A percentile compares a stretch with the other conserved stretches of the same genome.
Conservation (phyloP, 2,888 invertebrate species). For the Drosophila sordidula region DNA sequence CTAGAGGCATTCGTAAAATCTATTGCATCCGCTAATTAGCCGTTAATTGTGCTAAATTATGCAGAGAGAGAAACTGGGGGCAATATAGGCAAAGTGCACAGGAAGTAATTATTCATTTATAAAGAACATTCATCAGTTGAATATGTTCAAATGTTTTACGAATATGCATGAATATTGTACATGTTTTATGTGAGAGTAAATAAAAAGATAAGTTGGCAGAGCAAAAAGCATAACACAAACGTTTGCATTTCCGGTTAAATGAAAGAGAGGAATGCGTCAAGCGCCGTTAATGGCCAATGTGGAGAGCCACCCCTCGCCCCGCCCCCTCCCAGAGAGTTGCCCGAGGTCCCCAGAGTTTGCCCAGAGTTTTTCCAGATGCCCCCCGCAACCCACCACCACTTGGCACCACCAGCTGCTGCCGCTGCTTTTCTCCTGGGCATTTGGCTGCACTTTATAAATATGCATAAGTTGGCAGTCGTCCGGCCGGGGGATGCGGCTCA, state of each 20-base stretch:
- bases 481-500: conserved; percentile 35
- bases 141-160: conserved; percentile 38
- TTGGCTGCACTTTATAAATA: conserved; percentile 68
- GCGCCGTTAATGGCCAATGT: conserved; percentile 55
- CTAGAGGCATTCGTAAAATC: conserved; percentile 26
- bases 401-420: background rate
- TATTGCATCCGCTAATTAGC: conserved; percentile 54
- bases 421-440: conserved; percentile 26
- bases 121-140: conserved; percentile 45
- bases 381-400: conserved; percentile 9
- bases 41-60: conserved; percentile 51
- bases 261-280: conserved; percentile 58
- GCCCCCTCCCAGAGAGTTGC: no score
- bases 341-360: conserved; percentile 11
- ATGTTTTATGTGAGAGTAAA: conserved; percentile 25
- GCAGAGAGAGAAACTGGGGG: conserved; percentile 12
- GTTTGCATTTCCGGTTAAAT: conserved; percentile 78
- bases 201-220: conserved; percentile 67
- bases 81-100: conserved; percentile 34
- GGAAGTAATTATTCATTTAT: conserved; percentile 58
- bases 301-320: background rate
- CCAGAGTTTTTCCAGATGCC: conserved; percentile 30
- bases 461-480: conserved; percentile 54
- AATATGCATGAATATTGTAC: conserved; percentile 19
- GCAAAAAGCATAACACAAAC: conserved; percentile 68